phyloP scores from a whole-genome alignment of 2,113 vertebrate species.

The Silurus glanis region DNA sequence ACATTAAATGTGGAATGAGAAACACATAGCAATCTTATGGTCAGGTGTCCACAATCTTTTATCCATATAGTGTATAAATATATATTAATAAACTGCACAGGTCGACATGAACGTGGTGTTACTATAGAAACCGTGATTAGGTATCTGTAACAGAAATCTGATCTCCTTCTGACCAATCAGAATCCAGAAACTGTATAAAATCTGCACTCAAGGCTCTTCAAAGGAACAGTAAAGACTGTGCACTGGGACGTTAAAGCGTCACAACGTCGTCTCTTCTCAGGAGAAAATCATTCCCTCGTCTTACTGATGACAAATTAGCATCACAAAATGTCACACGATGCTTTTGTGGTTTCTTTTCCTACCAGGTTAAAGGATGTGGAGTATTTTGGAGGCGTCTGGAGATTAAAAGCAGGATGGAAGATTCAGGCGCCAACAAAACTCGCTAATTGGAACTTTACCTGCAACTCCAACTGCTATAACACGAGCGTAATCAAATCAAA shows the following conservation, averaged over 20 bases:
- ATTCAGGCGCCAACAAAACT: background rate
- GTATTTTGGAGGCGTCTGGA: background rate
- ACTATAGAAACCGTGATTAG: no score
- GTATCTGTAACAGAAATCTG: background rate
- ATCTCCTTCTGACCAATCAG: background rate
- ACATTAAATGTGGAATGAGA: no score
- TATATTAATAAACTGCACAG: no score
- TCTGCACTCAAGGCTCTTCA: background rate
- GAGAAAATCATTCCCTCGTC: background rate
- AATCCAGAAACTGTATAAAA: background rate
- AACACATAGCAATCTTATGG: no score
- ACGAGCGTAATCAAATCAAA: background rate
- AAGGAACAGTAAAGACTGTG: background rate
- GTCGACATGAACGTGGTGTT: no score
- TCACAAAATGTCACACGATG: background rate
- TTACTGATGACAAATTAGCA: background rate
- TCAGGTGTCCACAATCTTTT: no score
- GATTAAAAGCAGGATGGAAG: background rate
- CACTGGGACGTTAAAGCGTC: background rate
- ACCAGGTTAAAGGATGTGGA: background rate
- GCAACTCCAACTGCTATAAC: background rate
- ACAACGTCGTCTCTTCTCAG: background rate
- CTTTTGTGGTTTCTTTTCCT: background rate
- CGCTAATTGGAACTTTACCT: conserved; percentile 4
- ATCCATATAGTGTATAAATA: no score